phyloP scores from a whole-genome alignment of 2,797 vertebrate genomes.

The Sylvilagus floridanus region DNA sequence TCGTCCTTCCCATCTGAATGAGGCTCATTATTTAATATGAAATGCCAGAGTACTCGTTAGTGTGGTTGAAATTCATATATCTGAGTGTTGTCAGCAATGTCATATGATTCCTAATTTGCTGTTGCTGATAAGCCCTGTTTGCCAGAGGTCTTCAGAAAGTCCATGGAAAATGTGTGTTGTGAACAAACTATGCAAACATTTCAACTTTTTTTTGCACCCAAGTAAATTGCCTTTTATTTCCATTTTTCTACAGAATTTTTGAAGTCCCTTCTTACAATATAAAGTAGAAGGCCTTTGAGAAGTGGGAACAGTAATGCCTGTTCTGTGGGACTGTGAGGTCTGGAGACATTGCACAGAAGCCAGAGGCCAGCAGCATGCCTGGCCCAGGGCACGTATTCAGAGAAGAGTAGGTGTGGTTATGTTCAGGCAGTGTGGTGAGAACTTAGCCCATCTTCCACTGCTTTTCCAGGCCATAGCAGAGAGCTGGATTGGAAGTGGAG shows the following conservation, averaged over 20 bases:
- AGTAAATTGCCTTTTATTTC: too few relatives aligned
- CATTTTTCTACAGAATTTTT: too few relatives aligned
- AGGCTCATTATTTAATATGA: slow-evolving; percentile 59
- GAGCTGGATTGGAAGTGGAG: too few relatives aligned
- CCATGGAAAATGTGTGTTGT: too few relatives aligned
- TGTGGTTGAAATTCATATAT: slow-evolving; percentile 71
- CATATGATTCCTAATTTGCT: neutral
- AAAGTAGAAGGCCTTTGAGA: neutral
- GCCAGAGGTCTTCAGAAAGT: too few relatives aligned
- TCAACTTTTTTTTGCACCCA: too few relatives aligned
- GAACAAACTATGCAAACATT: too few relatives aligned
- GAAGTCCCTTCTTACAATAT: neutral
- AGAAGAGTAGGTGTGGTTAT: neutral
- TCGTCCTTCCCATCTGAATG: slow-evolving; percentile 63
- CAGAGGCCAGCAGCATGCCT: neutral
- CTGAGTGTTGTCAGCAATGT: slow-evolving; percentile 31
- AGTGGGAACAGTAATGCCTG: neutral
- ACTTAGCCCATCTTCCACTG: neutral
- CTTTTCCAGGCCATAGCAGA: too few relatives aligned
- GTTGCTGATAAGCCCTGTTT: neutral
- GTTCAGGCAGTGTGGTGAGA: neutral
- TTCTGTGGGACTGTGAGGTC: neutral
- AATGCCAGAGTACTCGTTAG: slow-evolving; percentile 22
- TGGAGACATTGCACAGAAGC: neutral
- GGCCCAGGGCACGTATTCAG: neutral